phyloP scores from a whole-genome alignment of 2,888 invertebrate species.

The Belgica antarctica region DNA sequence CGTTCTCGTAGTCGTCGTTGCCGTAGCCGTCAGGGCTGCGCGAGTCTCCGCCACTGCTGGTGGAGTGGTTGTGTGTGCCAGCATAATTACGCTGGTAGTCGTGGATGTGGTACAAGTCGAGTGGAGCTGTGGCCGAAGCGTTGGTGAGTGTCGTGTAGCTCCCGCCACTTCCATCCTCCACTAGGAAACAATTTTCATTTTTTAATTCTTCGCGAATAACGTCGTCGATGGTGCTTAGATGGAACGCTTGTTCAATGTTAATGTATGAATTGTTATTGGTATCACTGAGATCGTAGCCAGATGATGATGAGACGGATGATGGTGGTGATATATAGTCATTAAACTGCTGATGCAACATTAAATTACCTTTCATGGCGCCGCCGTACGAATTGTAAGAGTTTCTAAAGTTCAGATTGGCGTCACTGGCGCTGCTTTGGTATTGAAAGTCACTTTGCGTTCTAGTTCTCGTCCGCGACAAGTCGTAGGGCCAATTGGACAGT shows the following conservation, averaged over 20 bases:
- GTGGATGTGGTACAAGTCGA: slow-evolving; percentile 16
- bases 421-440: background rate
- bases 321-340: slow-evolving; percentile 27
- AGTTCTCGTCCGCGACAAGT: slow-evolving; percentile 31
- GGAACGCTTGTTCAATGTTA: slow-evolving; percentile 22
- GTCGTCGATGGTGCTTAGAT: slow-evolving; percentile 51
- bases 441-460: background rate
- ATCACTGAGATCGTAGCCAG: background rate
- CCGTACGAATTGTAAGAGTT: background rate
- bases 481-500: slow-evolving; percentile 33
- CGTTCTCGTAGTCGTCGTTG: slow-evolving; percentile 47
- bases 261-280: slow-evolving; percentile 37
- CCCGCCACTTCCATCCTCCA: slow-evolving; percentile 48
- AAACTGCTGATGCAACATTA: slow-evolving; percentile 31
- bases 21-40: slow-evolving; percentile 50
- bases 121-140: slow-evolving; percentile 4
- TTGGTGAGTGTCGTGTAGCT: slow-evolving; percentile 38
- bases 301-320: slow-evolving; percentile 38
- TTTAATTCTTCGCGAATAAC: slow-evolving; percentile 55
- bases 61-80: slow-evolving; percentile 26
- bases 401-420: background rate
- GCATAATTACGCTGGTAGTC: slow-evolving; percentile 16
- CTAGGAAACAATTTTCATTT: slow-evolving; percentile 51
- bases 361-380: slow-evolving; percentile 40
- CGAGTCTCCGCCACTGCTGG: slow-evolving; percentile 52